Percentiles rank a stretch among this genome's conserved stretches.
phyloP scores from a whole-genome alignment of 2,888 invertebrate genomes.

The Colletes collaris region DNA sequence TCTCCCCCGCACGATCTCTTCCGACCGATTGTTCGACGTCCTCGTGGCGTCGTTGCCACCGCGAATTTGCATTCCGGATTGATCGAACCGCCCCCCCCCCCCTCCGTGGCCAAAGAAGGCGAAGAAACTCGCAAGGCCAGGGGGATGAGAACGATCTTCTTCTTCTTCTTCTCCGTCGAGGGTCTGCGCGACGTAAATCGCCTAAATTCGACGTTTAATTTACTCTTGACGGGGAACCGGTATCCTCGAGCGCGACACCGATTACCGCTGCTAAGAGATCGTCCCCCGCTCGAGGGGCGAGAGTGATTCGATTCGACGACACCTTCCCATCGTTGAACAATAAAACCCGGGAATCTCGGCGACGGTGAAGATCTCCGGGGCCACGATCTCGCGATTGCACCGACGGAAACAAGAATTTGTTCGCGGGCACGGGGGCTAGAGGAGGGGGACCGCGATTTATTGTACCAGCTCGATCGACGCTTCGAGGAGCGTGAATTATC shows the following conservation, averaged over 20 bases:
- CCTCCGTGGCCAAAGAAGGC: constrained; percentile 22
- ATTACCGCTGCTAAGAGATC: constrained; percentile 53
- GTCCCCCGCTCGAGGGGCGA: constrained; percentile 18
- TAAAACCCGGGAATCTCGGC: background rate
- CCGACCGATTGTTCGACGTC: constrained; percentile 59
- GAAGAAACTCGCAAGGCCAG: constrained; percentile 9
- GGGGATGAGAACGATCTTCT: constrained; percentile 21
- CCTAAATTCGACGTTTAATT: constrained; percentile 71
- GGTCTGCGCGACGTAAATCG: constrained; percentile 64
- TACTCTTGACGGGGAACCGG: constrained; percentile 50
- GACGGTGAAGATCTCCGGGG: background rate
- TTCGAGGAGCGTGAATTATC: too few relatives aligned
- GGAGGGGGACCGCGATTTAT: constrained; percentile 4
- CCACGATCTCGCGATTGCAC: background rate
- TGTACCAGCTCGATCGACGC: constrained; percentile 8
- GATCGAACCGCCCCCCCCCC: constrained; percentile 67
- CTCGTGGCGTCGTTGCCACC: constrained; percentile 39
- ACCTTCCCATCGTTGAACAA: constrained; percentile 49
- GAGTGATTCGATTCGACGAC: constrained; percentile 52
- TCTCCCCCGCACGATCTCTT: constrained; percentile 47
- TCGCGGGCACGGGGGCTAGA: background rate
- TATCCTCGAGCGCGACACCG: constrained; percentile 59
- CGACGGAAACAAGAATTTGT: constrained; percentile 36
- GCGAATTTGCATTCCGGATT: constrained; percentile 77
- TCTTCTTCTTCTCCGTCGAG: constrained; percentile 13